Conservation (phyloP, 2,888 invertebrate species). For the Rambutsinella grinnellia region DNA sequence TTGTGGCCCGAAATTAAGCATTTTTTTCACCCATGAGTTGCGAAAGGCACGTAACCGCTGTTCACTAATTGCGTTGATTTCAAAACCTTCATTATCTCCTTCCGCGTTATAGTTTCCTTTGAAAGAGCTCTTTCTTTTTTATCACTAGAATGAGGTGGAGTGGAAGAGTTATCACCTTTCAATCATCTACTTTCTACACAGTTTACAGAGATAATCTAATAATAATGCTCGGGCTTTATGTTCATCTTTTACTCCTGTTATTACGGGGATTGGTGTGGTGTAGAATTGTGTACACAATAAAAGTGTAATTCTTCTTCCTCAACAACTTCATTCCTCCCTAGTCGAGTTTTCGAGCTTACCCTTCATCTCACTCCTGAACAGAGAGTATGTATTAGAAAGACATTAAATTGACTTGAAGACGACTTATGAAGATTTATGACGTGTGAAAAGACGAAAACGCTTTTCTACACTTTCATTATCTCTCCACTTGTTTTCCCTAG, state of each 20-base stretch:
- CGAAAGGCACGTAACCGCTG: conserved; percentile 34
- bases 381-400: conserved; percentile 52
- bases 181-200: conserved; percentile 28
- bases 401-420: conserved; percentile 61
- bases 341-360: conserved; percentile 13
- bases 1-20: too few relatives aligned
- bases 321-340: background rate
- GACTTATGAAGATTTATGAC: conserved; percentile 65
- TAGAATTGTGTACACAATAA: background rate
- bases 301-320: conserved; percentile 4
- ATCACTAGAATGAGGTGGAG: conserved; percentile 9
- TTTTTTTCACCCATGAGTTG: too few relatives aligned
- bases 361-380: conserved; percentile 20
- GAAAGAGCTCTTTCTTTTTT: conserved; percentile 11
- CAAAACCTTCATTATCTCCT: conserved; percentile 38
- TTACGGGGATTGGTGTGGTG: conserved; percentile 6
- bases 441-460: conserved; percentile 64
- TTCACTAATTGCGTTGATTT: conserved; percentile 42
- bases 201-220: conserved; percentile 37
- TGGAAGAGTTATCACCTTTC: conserved; percentile 30
- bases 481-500: conserved; percentile 47
- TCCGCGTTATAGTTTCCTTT: conserved; percentile 3
- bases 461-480: conserved; percentile 58
- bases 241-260: background rate
- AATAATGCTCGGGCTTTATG: conserved; percentile 1